Evolutionary conservation across 2,888 invertebrate species (phyloP).

Genomic region (Drosophila quinaria): DNA sequence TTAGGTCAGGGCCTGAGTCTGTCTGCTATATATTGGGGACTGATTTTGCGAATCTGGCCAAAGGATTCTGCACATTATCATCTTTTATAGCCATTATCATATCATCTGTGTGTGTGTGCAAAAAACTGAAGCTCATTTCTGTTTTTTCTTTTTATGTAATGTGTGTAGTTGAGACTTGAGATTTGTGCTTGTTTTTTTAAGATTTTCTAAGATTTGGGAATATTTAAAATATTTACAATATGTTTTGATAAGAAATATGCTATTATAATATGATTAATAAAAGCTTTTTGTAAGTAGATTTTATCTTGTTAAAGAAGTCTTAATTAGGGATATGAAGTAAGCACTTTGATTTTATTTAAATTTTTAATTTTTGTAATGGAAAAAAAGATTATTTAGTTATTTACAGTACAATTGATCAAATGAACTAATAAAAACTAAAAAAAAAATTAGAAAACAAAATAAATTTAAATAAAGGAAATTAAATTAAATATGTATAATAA

Average conservation of each 20-base stretch:
- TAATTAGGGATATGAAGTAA: too few species aligned
- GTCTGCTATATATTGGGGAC: conserved; percentile 35
- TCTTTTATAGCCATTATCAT: conserved; percentile 79
- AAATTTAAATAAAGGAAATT: too few species aligned
- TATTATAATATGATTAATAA: background rate
- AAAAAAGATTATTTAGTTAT: too few species aligned
- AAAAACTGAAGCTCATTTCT: conserved; percentile 21
- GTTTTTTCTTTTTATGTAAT: conserved; percentile 50
- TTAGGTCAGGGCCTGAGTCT: conserved; percentile 27
- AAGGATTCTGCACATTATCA: conserved; percentile 76
- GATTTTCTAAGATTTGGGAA: background rate
- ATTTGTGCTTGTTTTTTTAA: conserved; percentile 37
- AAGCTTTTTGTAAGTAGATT: too few species aligned
- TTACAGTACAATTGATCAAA: too few species aligned
- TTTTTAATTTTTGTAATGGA: too few species aligned
- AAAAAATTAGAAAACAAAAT: too few species aligned
- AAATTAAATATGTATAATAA: too few species aligned
- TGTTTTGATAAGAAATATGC: background rate
- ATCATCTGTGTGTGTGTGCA: conserved; percentile 51
- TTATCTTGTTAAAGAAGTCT: too few species aligned
- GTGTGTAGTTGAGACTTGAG: conserved; percentile 35
- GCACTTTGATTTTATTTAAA: too few species aligned
- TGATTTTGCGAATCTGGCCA: conserved; percentile 75
- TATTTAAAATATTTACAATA: background rate
- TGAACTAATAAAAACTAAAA: too few species aligned